Conservation (phyloP, 2,888 invertebrate species). For the Pyrgus malvae region DNA sequence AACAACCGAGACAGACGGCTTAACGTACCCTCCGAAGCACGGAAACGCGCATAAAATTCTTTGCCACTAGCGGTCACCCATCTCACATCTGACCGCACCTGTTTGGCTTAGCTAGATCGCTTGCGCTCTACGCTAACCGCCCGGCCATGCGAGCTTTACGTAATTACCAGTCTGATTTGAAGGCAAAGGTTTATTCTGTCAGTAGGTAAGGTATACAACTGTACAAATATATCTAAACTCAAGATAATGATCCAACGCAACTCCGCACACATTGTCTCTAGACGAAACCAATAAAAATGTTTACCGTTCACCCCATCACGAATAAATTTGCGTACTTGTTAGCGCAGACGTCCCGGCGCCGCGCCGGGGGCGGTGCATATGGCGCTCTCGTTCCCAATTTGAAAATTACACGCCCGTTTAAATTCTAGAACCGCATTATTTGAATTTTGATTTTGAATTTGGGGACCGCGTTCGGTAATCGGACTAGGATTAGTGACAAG, state of each 20-base stretch:
- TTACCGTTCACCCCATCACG: slow-evolving; percentile 67
- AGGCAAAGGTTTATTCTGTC: too few species aligned
- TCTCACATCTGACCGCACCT: too few species aligned
- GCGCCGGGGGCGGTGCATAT: slow-evolving; percentile 68
- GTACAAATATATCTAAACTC: too few species aligned
- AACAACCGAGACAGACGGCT: too few species aligned
- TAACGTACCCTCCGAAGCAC: too few species aligned
- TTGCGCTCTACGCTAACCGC: too few species aligned
- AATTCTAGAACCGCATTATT: slow-evolving; percentile 63
- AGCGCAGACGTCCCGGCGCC: slow-evolving; percentile 62
- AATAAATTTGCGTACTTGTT: slow-evolving; percentile 60
- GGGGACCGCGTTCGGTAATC: slow-evolving; percentile 54
- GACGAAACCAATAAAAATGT: slow-evolving; percentile 66
- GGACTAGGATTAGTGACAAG: slow-evolving; percentile 73
- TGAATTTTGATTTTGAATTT: slow-evolving; percentile 45
- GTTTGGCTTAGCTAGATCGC: too few species aligned
- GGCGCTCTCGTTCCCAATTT: slow-evolving; percentile 58
- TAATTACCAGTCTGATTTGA: too few species aligned
- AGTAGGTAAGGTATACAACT: too few species aligned
- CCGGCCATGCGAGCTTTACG: too few species aligned
- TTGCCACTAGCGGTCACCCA: too few species aligned
- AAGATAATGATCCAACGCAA: not conserved
- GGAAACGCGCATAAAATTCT: too few species aligned
- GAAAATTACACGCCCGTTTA: slow-evolving; percentile 74
- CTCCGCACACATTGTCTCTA: not conserved